Evolutionary conservation across 2,113 vertebrate species (phyloP), one percentile per base, ranked within the genome.

Genomic region (Phrynocephalus versicolor): DNA sequence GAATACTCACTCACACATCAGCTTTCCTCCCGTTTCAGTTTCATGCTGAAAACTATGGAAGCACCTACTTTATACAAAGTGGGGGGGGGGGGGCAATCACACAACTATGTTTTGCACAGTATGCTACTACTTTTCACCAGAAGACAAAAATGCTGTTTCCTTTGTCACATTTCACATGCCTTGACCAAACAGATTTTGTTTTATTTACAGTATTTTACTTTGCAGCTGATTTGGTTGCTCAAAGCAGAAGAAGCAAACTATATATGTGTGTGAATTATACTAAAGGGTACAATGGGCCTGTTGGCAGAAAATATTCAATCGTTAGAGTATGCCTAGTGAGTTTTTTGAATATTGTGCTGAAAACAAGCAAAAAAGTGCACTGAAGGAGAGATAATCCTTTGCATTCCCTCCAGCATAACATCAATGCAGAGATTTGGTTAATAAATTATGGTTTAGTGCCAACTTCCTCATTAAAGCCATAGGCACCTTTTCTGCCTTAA

Each of bases 1-100:
- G 6, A 21, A 37, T 14, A 37, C 35, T 45, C 45, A 19, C 33
- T 55, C n/a, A 51, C 8, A 33, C n/a, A 77, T 25, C 2, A 3
- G 14, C 81, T 55, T 85, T 86, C 58, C 60, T 25, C 45, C 12
- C 6, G 85, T 14, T 21, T 82, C 57, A 82, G 69, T 12, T 82
- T 9, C 62, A 77, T 33, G 0, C 0, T 18, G 25, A 25, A 19
- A 37, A 79, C 65, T 13, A 67, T 30, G 13, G 30, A 73, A 84
- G 41, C 74, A 77, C 33, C 70, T 86, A 78, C 0, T 78, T 85
- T 91, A 89, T 71, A 76, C 86, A 87, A 27, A 19, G 82, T n/a
- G n/a, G n/a, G n/a, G n/a, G n/a, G n/a, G n/a, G n/a, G n/a, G n/a
- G n/a, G n/a, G n/a, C n/a, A n/a, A n/a, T 69, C 76, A 33, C 14